A percentile compares a stretch with the other conserved stretches of the same genome.
phyloP scores from a whole-genome alignment of 2,113 vertebrate genomes.

The Amazona vittata region DNA sequence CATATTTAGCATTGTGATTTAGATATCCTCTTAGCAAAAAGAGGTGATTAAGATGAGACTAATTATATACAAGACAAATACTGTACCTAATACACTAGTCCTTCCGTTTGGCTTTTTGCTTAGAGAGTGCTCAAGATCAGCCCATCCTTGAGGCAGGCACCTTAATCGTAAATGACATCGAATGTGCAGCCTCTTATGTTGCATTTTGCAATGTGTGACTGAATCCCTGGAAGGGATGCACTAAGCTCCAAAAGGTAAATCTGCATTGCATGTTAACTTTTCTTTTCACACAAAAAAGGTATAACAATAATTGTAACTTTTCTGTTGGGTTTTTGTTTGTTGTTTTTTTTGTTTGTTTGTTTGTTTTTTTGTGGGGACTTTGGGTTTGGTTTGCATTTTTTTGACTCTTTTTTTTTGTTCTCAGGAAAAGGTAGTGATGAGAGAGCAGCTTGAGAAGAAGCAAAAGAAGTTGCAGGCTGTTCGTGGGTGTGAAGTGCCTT shows the following conservation, averaged over 20 bases:
- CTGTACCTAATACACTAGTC: neutral
- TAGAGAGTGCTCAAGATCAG: neutral
- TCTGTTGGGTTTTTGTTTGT: neutral
- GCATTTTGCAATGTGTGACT: neutral
- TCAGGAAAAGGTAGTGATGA: conserved; percentile 85
- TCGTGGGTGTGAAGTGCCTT: conserved; percentile 69
- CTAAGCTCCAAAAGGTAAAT: neutral
- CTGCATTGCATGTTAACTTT: neutral
- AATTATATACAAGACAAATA: neutral
- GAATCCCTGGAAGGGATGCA: neutral
- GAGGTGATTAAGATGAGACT: neutral
- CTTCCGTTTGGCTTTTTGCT: neutral
- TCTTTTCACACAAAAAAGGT: neutral
- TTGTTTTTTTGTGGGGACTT: neutral
- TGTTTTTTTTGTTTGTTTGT: neutral
- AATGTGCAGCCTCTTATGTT: neutral
- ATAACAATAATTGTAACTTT: neutral
- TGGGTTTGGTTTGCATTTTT: neutral
- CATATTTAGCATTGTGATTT: neutral
- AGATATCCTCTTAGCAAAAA: neutral
- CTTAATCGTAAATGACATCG: neutral
- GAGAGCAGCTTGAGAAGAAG: conserved; percentile 77
- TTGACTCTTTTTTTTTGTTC: neutral
- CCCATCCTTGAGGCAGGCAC: neutral
- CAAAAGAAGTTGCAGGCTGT: conserved; percentile 75